These are phyloP conservation scores for Drosophila buzzatii DNA, from an alignment of 2,888 invertebrate genomes.

Conservation along the genomic window DNA sequence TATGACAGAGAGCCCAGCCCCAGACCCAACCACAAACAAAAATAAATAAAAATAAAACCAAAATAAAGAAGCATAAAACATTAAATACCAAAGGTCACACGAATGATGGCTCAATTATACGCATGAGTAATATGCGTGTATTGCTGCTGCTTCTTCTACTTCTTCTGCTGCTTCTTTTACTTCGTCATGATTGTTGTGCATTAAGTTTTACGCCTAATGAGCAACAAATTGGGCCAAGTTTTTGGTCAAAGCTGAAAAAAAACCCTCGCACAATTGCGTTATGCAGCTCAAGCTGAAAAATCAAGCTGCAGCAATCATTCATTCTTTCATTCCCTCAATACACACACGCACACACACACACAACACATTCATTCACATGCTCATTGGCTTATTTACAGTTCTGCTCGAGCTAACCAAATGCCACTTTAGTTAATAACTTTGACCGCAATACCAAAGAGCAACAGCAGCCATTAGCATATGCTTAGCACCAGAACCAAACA, in stretches of 20 bases:
- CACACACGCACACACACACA: background rate
- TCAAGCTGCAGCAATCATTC: constrained; percentile 28
- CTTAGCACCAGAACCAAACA: constrained; percentile 66
- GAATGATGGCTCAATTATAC: constrained; percentile 64
- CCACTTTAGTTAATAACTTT: constrained; percentile 75
- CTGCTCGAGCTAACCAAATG: constrained; percentile 43
- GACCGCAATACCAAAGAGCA: constrained; percentile 68
- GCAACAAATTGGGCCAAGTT: constrained; percentile 65
- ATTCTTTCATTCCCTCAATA: constrained; percentile 8
- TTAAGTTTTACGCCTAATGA: constrained; percentile 66
- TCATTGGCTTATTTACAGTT: constrained; percentile 52
- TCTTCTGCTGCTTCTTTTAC: constrained; percentile 5
- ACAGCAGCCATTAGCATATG: constrained; percentile 71
- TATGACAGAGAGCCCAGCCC: constrained; percentile 30
- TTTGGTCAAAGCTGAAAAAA: too few relatives aligned
- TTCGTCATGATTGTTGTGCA: constrained; percentile 35
- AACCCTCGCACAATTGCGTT: constrained; percentile 21
- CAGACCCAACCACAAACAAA: background rate
- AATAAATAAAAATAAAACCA: background rate
- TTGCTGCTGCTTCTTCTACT: constrained; percentile 33
- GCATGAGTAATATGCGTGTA: constrained; percentile 59
- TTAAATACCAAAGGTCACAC: constrained; percentile 54
- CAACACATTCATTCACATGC: constrained; percentile 18
- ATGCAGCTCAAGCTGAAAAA: constrained; percentile 24
- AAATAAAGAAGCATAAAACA: constrained; percentile 8